Conservation (phyloP, 1,140 invertebrate genomes). For the Steinernema feltiae region DNA sequence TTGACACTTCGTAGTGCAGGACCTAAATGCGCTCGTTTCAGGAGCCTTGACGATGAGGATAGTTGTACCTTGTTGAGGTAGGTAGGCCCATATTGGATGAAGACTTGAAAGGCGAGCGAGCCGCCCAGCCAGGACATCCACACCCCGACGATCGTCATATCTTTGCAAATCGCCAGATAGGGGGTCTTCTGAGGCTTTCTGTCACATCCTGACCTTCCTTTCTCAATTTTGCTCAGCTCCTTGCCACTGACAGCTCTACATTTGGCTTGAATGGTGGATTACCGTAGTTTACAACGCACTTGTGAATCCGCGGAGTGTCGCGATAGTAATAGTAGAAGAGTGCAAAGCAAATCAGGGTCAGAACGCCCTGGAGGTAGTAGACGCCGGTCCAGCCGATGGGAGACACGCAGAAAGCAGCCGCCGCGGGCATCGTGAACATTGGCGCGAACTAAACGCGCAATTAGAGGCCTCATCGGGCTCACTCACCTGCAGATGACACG, state of each 20-base stretch:
- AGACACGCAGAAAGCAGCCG: background rate
- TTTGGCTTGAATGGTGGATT: background rate
- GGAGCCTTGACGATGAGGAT: background rate
- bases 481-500: constrained; percentile 47
- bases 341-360: background rate
- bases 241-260: background rate
- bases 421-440: background rate
- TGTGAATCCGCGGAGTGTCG: background rate
- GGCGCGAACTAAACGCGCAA: background rate
- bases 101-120: constrained; percentile 17
- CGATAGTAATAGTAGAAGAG: background rate
- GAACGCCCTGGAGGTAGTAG: background rate
- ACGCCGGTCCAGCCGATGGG: background rate
- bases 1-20: constrained; percentile 23
- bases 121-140: constrained; percentile 22
- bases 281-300: background rate
- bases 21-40: constrained; percentile 18
- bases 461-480: too few species aligned
- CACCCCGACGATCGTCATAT: constrained; percentile 16
- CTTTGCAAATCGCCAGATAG: constrained; percentile 18
- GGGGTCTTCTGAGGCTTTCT: background rate
- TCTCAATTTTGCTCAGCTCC: constrained; percentile 18
- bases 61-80: constrained; percentile 36
- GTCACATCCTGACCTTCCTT: constrained; percentile 4
- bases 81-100: constrained; percentile 31